phyloP scores from a whole-genome alignment of 2,888 invertebrate species.

The Ptychoptera contaminata region DNA sequence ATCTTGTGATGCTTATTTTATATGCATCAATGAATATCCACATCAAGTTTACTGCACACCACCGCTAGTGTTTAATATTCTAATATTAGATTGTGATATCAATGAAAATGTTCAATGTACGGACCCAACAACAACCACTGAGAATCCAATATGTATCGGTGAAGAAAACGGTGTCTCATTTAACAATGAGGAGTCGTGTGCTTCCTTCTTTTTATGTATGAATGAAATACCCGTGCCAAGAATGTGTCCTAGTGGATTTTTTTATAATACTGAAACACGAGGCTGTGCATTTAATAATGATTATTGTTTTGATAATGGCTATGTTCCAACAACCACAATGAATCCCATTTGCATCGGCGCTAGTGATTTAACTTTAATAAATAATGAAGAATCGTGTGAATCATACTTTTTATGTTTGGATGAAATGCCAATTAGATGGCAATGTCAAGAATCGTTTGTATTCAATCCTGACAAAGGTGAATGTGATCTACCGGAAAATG shows the following conservation, averaged over 20 bases:
- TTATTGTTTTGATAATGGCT: too few relatives aligned
- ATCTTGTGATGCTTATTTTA: not conserved
- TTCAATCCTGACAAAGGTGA: constrained; percentile 3
- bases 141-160: too few relatives aligned
- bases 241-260: not conserved
- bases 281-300: too few relatives aligned
- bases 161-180: too few relatives aligned
- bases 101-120: too few relatives aligned
- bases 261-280: not conserved
- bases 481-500: not conserved
- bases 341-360: not conserved
- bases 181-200: too few relatives aligned
- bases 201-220: too few relatives aligned
- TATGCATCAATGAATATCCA: not conserved
- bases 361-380: not conserved
- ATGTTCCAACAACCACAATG: too few relatives aligned
- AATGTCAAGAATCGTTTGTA: not conserved
- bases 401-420: constrained; percentile 6
- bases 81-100: too few relatives aligned
- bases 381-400: not conserved
- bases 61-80: too few relatives aligned
- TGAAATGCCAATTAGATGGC: constrained; percentile 3
- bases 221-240: not conserved
- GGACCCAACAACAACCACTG: too few relatives aligned
- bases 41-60: too few relatives aligned